Evolutionary conservation across 2,797 vertebrate genomes (phyloP).

Genomic region (Cacajao melanocephalus): DNA sequence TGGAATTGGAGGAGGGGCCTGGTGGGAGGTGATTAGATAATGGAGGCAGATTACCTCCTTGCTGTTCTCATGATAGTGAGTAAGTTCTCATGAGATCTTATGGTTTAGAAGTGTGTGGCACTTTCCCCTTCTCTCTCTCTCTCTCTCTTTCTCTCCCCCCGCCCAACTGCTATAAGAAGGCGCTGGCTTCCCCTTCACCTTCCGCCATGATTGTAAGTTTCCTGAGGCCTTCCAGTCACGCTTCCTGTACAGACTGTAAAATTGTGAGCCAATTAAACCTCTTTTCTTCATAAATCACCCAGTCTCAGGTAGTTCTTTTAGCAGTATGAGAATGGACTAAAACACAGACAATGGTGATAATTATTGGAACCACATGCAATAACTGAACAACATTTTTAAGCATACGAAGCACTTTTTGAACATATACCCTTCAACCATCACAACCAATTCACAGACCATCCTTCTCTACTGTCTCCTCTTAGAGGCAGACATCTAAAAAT

Average conservation of each 20-base stretch:
- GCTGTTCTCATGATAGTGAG: neutral
- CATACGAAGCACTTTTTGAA: fast-evolving
- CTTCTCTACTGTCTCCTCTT: neutral
- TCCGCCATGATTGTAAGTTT: neutral
- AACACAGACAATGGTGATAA: neutral
- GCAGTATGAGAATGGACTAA: neutral
- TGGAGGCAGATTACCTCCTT: neutral
- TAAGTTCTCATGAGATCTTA: neutral
- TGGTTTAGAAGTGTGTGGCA: neutral
- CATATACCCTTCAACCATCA: neutral
- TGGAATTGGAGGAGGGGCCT: neutral
- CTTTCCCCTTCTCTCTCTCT: neutral
- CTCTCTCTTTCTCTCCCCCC: too few species aligned
- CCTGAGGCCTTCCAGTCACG: neutral
- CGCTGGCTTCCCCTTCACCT: neutral
- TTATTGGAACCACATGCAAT: neutral
- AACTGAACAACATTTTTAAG: neutral
- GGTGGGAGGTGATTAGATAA: neutral
- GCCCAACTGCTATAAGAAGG: neutral
- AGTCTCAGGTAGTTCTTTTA: neutral
- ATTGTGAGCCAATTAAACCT: neutral
- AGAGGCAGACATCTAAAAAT: neutral
- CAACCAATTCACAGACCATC: neutral
- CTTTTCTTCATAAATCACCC: neutral
- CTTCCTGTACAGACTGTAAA: neutral